phyloP scores from a whole-genome alignment of 2,888 invertebrate genomes.

The Dorcus hopei region DNA sequence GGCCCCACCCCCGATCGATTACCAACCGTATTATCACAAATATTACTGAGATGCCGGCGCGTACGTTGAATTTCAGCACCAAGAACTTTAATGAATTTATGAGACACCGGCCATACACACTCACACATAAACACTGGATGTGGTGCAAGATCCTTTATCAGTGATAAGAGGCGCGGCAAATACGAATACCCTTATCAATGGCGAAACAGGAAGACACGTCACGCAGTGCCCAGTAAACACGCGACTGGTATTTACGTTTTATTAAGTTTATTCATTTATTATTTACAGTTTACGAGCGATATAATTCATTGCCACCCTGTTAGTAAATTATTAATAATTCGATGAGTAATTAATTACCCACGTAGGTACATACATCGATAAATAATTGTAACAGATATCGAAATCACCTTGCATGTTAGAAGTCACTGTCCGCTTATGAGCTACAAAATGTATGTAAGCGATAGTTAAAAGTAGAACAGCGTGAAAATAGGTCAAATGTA shows the following conservation, averaged over 20 bases:
- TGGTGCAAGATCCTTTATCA: no score
- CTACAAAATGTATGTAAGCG: no score
- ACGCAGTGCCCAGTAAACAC: neutral
- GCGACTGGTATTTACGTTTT: slow-evolving; percentile 1
- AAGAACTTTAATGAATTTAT: slow-evolving; percentile 22
- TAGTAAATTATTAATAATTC: no score
- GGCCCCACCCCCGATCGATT: slow-evolving; percentile 48
- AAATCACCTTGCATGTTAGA: no score
- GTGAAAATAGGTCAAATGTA: no score
- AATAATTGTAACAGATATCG: neutral
- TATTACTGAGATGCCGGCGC: slow-evolving; percentile 44
- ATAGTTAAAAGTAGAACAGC: no score
- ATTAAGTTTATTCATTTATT: neutral
- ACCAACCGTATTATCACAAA: slow-evolving; percentile 45
- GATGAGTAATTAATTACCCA: no score
- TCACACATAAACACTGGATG: no score
- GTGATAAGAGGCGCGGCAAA: slow-evolving; percentile 2
- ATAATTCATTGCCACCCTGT: no score
- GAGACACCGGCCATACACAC: no score
- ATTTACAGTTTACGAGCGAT: neutral
- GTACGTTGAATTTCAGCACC: slow-evolving; percentile 36
- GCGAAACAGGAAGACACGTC: slow-evolving; percentile 2
- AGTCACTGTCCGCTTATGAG: no score
- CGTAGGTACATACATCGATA: slow-evolving; percentile 13
- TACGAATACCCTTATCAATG: neutral